Conservation (phyloP, 2,797 vertebrate species). For the Sebastes baramenuke region DNA sequence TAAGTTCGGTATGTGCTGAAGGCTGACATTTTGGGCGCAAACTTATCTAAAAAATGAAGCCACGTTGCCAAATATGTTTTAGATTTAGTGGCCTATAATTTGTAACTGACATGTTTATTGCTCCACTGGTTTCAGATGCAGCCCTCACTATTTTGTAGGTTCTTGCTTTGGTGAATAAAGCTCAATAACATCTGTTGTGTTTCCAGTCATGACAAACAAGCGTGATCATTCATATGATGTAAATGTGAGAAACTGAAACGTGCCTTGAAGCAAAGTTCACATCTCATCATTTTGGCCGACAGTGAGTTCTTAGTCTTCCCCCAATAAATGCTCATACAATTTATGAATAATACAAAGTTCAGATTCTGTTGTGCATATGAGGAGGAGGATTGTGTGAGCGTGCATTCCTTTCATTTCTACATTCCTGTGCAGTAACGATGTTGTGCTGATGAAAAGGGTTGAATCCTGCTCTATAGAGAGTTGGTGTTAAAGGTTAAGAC, state of each 20-base stretch:
- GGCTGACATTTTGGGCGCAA: background rate
- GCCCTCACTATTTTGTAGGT: background rate
- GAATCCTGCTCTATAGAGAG: background rate
- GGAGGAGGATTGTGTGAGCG: slow-evolving; percentile 6
- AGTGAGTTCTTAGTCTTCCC: background rate
- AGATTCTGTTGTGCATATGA: background rate
- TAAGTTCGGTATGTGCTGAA: background rate
- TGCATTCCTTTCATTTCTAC: slow-evolving; percentile 22
- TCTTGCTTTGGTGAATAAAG: background rate
- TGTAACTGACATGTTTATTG: background rate
- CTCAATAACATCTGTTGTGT: background rate
- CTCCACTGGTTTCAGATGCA: background rate
- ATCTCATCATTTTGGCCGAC: background rate
- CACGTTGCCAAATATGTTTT: background rate
- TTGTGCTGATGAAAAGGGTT: background rate
- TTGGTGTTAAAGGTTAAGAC: background rate
- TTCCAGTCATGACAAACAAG: background rate
- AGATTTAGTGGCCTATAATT: background rate
- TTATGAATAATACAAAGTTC: background rate
- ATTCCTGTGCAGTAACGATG: background rate
- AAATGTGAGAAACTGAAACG: background rate
- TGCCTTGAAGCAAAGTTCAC: background rate
- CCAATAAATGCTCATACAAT: background rate
- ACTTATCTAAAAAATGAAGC: slow-evolving; percentile 9
- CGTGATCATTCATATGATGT: background rate